These are phyloP conservation scores for Cynopterus sphinx DNA, from an alignment of 2,797 vertebrate species.

Conservation along the genomic window DNA sequence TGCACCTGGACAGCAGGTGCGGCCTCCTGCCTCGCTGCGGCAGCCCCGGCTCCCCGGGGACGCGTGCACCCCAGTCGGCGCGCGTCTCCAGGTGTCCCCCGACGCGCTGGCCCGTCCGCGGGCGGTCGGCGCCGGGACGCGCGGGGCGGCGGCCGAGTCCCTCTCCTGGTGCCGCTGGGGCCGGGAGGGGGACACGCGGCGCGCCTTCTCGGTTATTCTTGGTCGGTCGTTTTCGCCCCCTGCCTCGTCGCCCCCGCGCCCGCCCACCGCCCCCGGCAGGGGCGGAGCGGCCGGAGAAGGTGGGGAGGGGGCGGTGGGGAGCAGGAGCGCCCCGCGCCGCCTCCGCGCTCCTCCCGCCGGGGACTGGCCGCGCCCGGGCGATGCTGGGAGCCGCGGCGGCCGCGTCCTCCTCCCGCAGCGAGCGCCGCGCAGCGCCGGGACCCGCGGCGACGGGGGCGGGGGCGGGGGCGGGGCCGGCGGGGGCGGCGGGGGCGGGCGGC, in stretches of 20 bases:
- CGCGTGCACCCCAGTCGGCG: neutral
- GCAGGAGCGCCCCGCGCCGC: neutral
- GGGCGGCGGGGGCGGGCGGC: constrained; percentile 51
- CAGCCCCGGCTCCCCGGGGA: neutral
- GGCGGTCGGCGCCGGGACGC: constrained; percentile 10
- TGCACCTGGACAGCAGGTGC: neutral
- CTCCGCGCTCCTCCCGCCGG: constrained; percentile 28
- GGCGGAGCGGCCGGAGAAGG: constrained; percentile 76
- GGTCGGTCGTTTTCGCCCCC: constrained; percentile 67
- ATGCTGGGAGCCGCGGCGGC: constrained; percentile 32
- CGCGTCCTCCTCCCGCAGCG: constrained; percentile 15
- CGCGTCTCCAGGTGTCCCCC: neutral
- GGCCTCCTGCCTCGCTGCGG: neutral
- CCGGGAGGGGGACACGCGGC: constrained; percentile 47
- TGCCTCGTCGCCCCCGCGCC: neutral
- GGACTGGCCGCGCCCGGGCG: neutral
- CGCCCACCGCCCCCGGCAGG: neutral
- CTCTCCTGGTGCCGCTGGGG: constrained; percentile 43
- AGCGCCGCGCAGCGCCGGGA: constrained; percentile 26
- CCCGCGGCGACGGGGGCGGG: no score
- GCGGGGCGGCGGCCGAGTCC: neutral
- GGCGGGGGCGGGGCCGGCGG: constrained; percentile 29
- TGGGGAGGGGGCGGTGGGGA: constrained; percentile 50
- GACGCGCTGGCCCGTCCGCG: neutral
- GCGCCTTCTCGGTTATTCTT: constrained; percentile 83